Evolutionary conservation across 1,140 invertebrate genomes (phyloP).

Genomic region (Nasonia giraulti): DNA sequence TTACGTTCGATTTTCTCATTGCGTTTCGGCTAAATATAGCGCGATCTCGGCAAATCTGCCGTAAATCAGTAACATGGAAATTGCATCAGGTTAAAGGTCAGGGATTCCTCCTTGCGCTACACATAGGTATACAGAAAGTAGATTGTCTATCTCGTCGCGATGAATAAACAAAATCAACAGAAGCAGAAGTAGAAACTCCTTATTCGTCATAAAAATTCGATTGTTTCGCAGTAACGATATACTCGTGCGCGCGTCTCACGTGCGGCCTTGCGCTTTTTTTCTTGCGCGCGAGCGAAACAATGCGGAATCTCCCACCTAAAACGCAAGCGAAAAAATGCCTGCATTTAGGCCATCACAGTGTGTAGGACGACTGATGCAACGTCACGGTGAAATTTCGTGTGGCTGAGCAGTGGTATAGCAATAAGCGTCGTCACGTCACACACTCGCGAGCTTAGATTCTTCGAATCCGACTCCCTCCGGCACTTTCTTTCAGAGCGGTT

Average conservation of each 20-base stretch:
- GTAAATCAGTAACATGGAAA: too few species aligned
- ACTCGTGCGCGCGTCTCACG: neutral
- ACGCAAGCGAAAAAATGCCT: neutral
- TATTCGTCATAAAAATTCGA: neutral
- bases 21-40: neutral
- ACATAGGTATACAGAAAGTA: neutral
- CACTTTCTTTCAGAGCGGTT: too few species aligned
- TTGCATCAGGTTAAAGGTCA: neutral
- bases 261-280: neutral
- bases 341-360: neutral
- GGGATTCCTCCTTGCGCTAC: neutral
- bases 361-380: conserved; percentile 17
- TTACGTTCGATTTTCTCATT: neutral
- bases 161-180: neutral
- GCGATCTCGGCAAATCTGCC: too few species aligned
- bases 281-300: neutral
- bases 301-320: conserved; percentile 1
- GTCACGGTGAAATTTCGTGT: conserved; percentile 6
- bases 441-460: neutral
- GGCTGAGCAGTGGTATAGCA: neutral
- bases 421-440: neutral
- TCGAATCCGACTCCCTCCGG: too few species aligned
- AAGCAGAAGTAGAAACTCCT: neutral
- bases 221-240: neutral
- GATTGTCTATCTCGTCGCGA: neutral